Conservation (phyloP, 2,113 vertebrate species). For the Salvelinus sp. region DNA sequence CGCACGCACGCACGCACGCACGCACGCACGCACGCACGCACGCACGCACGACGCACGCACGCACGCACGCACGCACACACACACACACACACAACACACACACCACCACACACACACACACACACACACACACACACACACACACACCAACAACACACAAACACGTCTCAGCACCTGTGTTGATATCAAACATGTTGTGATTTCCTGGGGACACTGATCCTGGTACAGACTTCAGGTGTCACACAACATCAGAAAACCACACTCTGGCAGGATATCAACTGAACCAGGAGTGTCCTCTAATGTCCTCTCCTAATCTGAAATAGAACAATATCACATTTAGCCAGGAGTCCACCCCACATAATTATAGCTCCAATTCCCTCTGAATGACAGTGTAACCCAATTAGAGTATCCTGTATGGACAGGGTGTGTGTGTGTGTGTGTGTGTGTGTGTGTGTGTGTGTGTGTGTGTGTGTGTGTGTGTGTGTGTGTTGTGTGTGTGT, state of each 20-base stretch:
- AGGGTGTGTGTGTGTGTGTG: constrained; percentile 32
- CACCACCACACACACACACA: no score
- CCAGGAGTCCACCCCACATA: constrained; percentile 48
- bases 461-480: neutral
- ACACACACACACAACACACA: neutral
- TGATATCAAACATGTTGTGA: constrained; percentile 27
- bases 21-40: constrained; percentile 11
- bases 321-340: constrained; percentile 49
- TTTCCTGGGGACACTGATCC: constrained; percentile 56
- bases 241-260: constrained; percentile 66
- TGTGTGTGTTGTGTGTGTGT: constrained; percentile 20
- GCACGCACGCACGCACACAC: constrained; percentile 5
- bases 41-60: no score
- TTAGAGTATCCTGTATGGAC: constrained; percentile 59
- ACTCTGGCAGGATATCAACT: constrained; percentile 55
- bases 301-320: constrained; percentile 32
- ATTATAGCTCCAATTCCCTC: constrained; percentile 59
- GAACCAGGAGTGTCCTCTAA: constrained; percentile 50
- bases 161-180: constrained; percentile 35
- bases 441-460: constrained; percentile 6
- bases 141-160: no score
- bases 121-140: no score
- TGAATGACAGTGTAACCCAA: constrained; percentile 57
- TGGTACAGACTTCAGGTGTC: constrained; percentile 60
- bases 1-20: constrained; percentile 5